phyloP scores from a whole-genome alignment of 1,140 invertebrate genomes.

The Wiebesia pumilae region DNA sequence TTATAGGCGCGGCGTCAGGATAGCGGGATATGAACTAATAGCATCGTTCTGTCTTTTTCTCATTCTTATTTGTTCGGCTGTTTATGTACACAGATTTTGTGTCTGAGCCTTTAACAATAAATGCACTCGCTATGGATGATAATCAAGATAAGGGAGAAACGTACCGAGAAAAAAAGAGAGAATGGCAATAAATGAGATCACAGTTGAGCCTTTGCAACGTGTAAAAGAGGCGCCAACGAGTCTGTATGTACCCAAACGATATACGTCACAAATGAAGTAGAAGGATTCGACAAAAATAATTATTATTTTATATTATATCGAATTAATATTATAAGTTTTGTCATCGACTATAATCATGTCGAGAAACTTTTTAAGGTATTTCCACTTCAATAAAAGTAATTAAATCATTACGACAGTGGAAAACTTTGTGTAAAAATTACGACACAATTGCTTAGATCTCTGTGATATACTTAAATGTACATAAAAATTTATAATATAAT shows the following conservation, averaged over 20 bases:
- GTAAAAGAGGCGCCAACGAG: slow-evolving; percentile 25
- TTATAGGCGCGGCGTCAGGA: slow-evolving; percentile 27
- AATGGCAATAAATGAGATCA: not conserved
- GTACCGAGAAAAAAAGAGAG: not conserved
- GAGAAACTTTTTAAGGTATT: not conserved
- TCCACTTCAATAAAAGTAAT: not conserved
- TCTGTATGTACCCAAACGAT: slow-evolving; percentile 6
- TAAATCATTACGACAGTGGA: not conserved
- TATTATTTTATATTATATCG: not conserved
- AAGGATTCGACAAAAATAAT: not conserved
- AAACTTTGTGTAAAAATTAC: not conserved
- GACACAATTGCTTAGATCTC: not conserved
- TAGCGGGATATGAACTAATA: not conserved
- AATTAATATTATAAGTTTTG: no score
- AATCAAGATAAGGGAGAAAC: slow-evolving; percentile 27
- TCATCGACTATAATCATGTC: not conserved
- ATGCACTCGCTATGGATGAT: slow-evolving; percentile 2
- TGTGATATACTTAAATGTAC: no score
- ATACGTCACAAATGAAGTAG: not conserved
- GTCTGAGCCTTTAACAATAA: not conserved
- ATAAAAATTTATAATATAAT: no score
- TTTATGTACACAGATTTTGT: not conserved
- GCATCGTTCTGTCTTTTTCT: not conserved
- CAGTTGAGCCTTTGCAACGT: not conserved
- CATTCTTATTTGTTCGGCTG: not conserved